Evolutionary conservation across 2,797 vertebrate genomes (phyloP).

Genomic region (Falco novaeseelandiae): DNA sequence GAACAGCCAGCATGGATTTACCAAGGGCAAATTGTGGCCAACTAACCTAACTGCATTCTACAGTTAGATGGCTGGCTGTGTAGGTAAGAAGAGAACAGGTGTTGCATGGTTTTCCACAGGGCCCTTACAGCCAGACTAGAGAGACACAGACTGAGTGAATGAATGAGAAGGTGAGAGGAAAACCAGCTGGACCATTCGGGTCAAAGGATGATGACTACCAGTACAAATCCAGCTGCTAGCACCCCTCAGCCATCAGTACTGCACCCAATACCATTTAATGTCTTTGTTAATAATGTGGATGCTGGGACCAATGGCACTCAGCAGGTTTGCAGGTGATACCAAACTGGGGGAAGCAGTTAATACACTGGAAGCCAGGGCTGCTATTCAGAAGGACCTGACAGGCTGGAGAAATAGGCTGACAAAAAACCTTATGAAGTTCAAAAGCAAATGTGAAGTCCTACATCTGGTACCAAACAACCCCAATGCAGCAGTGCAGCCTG

Average conservation of each 20-base stretch:
- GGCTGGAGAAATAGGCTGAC: neutral
- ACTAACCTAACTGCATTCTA: neutral
- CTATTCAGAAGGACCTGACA: neutral
- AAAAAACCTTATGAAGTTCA: neutral
- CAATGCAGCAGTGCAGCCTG: neutral
- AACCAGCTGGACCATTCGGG: neutral
- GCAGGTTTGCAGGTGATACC: neutral
- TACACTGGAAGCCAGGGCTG: neutral
- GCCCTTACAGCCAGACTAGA: neutral
- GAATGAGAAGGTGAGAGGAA: neutral
- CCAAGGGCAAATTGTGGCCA: neutral
- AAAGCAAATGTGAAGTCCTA: neutral
- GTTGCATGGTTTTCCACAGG: neutral
- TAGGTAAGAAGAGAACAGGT: neutral
- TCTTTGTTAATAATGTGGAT: neutral
- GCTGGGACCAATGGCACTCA: neutral
- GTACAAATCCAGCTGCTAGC: neutral
- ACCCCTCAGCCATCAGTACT: neutral
- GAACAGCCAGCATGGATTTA: neutral
- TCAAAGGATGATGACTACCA: neutral
- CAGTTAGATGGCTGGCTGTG: neutral
- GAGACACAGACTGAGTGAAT: neutral
- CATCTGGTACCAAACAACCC: neutral
- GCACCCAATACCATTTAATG: neutral
- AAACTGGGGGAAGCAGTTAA: neutral